A percentile compares a stretch with the other conserved stretches of the same genome.
These are phyloP conservation scores for Zaprionus taronus DNA, from an alignment of 1,140 invertebrate species.

Conservation along the genomic window DNA sequence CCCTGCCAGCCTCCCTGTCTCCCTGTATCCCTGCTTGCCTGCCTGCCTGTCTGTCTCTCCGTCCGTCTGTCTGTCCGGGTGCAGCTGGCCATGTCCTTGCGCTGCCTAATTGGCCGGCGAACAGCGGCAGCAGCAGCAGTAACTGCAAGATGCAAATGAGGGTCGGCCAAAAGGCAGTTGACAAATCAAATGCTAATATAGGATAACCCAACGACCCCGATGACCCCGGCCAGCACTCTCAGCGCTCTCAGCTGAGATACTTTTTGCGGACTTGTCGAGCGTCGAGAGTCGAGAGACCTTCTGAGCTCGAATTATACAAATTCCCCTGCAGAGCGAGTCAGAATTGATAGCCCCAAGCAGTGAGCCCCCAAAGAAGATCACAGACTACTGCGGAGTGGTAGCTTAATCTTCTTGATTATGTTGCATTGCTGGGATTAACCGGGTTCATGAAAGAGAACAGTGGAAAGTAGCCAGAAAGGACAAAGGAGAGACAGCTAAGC, in stretches of 20 bases:
- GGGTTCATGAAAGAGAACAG: background rate
- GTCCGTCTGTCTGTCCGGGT: background rate
- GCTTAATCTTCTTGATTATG: constrained; percentile 2
- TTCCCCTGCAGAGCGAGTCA: background rate
- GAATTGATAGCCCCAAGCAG: background rate
- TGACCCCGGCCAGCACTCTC: background rate
- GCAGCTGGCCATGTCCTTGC: background rate
- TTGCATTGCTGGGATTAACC: background rate
- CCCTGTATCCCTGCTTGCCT: background rate
- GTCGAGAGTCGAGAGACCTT: background rate
- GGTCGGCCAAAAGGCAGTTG: constrained; percentile 5
- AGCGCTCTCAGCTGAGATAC: background rate
- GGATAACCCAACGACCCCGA: background rate
- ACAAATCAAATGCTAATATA: constrained; percentile 8
- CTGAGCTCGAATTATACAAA: background rate
- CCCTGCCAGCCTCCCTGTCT: too few relatives aligned
- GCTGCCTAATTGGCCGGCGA: constrained; percentile 3
- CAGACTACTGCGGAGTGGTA: background rate
- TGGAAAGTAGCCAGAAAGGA: background rate
- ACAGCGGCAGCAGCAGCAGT: background rate
- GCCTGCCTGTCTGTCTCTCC: background rate
- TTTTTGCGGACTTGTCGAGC: background rate
- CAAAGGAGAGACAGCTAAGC: background rate
- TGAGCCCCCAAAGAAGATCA: background rate
- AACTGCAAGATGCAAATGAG: constrained; percentile 5